Conservation (phyloP, 2,113 vertebrate genomes). For the Paradoxurus hermaphroditus region DNA sequence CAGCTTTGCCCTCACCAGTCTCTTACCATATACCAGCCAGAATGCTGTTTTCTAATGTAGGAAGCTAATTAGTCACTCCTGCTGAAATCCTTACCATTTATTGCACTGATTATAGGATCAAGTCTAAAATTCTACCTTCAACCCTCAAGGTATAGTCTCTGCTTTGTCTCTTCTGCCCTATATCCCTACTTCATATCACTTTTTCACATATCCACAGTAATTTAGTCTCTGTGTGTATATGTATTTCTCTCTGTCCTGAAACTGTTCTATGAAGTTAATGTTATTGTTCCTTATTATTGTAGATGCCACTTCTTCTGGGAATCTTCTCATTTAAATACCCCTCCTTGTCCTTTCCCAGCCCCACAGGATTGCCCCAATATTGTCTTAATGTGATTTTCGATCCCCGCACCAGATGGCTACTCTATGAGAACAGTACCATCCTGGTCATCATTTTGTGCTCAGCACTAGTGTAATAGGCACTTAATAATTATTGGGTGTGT, state of each 20-base stretch:
- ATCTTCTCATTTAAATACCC: background rate
- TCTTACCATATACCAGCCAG: background rate
- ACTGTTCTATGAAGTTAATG: background rate
- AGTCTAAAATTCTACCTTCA: background rate
- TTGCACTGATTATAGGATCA: background rate
- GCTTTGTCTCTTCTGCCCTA: background rate
- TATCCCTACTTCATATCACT: too few relatives aligned
- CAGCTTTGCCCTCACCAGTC: accelerated
- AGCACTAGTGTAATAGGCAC: background rate
- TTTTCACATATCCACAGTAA: background rate
- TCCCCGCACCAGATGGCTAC: background rate
- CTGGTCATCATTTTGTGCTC: background rate
- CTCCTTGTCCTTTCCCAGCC: background rate
- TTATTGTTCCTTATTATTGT: background rate
- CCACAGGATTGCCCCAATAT: too few relatives aligned
- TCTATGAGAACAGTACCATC: accelerated
- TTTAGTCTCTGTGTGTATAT: background rate
- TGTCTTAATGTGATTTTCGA: background rate
- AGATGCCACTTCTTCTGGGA: background rate
- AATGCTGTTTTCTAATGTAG: background rate
- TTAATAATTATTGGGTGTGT: background rate
- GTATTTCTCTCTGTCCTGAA: background rate
- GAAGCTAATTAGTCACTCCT: background rate
- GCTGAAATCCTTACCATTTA: background rate
- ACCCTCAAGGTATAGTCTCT: background rate